Conservation (phyloP, 2,113 vertebrate genomes). For the Falco punctatus region DNA sequence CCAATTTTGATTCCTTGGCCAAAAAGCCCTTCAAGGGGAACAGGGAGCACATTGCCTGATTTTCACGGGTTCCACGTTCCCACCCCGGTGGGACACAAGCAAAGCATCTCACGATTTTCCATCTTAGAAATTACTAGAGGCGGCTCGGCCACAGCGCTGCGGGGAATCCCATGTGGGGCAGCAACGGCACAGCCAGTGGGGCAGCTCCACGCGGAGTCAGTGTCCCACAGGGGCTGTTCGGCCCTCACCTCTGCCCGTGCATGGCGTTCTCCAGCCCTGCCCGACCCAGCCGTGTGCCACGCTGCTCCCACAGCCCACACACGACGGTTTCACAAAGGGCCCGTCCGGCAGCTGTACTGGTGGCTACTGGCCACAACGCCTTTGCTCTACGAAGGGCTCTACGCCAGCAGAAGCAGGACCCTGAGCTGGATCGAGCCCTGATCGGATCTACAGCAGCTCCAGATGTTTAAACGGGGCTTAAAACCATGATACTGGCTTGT, state of each 20-base stretch:
- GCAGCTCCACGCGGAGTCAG: not conserved
- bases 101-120: not conserved
- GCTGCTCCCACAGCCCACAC: not conserved
- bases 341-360: fast-evolving
- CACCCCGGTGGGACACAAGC: not conserved
- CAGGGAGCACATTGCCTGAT: fast-evolving
- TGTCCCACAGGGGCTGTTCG: fast-evolving
- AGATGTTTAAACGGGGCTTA: not conserved
- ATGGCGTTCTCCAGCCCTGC: not conserved
- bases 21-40: not conserved
- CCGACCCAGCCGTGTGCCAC: not conserved
- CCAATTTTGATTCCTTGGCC: not conserved
- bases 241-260: not conserved
- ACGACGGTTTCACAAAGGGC: not conserved
- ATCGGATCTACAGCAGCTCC: not conserved
- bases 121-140: fast-evolving
- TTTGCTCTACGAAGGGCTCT: not conserved
- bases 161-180: not conserved
- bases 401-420: not conserved
- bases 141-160: fast-evolving
- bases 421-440: not conserved
- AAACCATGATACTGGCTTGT: fast-evolving
- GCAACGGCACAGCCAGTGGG: not conserved
- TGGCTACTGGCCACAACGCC: fast-evolving
- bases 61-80: not conserved